Evolutionary conservation across 2,113 vertebrate genomes (phyloP).

Genomic region (Paratilapia polleni): DNA sequence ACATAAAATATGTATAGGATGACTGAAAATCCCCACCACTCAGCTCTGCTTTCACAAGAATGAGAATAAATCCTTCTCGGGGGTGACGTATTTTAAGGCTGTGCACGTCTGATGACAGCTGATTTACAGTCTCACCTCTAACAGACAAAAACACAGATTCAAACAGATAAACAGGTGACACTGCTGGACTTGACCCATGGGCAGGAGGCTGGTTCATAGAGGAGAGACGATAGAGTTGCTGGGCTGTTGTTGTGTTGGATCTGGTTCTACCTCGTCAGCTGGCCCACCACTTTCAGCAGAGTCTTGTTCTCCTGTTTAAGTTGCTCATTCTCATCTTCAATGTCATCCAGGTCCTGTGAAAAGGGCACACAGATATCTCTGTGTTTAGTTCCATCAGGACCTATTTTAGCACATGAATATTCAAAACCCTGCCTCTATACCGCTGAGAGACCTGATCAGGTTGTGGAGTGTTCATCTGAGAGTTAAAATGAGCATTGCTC

Average conservation of each 20-base stretch:
- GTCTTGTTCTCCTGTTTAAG: constrained; percentile 99
- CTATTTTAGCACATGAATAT: constrained; percentile 15
- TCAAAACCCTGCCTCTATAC: not conserved
- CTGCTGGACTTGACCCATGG: constrained; percentile 24
- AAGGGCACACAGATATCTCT: not conserved
- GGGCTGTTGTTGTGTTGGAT: not conserved
- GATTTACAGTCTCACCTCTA: constrained; percentile 41
- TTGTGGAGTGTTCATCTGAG: constrained; percentile 1
- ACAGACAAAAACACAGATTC: constrained; percentile 35
- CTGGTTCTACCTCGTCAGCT: constrained; percentile 96
- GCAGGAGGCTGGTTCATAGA: not conserved
- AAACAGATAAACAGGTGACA: constrained; percentile 26
- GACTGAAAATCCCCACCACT: constrained; percentile 13
- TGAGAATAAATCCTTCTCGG: constrained; percentile 4
- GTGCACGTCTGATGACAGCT: not conserved
- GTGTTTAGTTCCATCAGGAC: not conserved
- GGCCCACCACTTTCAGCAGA: constrained; percentile 97
- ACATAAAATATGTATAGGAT: constrained; percentile 79
- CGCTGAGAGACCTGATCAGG: not conserved
- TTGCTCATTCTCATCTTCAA: constrained; percentile 98
- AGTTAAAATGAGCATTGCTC: constrained; percentile 6
- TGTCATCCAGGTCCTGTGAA: constrained; percentile 93
- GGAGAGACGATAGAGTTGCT: not conserved
- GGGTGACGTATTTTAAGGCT: not conserved
- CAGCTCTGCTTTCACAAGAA: constrained; percentile 7